Conservation (phyloP, 2,888 invertebrate species). For the Anagyrus pseudococci region DNA sequence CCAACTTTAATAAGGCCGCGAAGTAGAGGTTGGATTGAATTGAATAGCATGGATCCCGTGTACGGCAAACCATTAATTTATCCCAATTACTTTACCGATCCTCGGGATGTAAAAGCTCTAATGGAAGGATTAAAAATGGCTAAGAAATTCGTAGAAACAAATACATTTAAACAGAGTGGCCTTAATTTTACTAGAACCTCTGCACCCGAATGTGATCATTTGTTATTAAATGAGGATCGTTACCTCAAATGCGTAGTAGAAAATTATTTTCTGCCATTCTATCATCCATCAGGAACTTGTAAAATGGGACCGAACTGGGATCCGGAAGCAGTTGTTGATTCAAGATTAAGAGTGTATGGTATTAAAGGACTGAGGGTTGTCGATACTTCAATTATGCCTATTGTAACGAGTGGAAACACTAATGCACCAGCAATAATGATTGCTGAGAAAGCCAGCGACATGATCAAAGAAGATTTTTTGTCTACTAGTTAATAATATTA, state of each 20-base stretch:
- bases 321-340: constrained; percentile 4
- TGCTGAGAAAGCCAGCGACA: constrained; percentile 3
- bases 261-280: constrained; percentile 4
- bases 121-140: constrained; percentile 67
- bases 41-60: constrained; percentile 8
- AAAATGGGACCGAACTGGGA: constrained; percentile 2
- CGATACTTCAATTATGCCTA: constrained; percentile 1
- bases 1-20: constrained; percentile 1
- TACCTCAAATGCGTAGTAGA: constrained; percentile 2
- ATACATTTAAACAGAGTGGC: constrained; percentile 67
- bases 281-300: constrained; percentile 10
- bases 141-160: constrained; percentile 64
- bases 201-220: neutral
- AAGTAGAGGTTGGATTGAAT: constrained; percentile 18
- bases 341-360: neutral
- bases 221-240: neutral
- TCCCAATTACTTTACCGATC: constrained; percentile 72
- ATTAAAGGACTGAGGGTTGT: neutral
- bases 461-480: constrained; percentile 8
- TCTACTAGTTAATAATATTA: too few species aligned
- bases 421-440: constrained; percentile 4
- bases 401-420: neutral
- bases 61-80: constrained; percentile 65
- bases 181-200: constrained; percentile 60
- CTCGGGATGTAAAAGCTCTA: constrained; percentile 67